phyloP scores from a whole-genome alignment of 2,797 vertebrate species.

The Delichon dasypus region DNA sequence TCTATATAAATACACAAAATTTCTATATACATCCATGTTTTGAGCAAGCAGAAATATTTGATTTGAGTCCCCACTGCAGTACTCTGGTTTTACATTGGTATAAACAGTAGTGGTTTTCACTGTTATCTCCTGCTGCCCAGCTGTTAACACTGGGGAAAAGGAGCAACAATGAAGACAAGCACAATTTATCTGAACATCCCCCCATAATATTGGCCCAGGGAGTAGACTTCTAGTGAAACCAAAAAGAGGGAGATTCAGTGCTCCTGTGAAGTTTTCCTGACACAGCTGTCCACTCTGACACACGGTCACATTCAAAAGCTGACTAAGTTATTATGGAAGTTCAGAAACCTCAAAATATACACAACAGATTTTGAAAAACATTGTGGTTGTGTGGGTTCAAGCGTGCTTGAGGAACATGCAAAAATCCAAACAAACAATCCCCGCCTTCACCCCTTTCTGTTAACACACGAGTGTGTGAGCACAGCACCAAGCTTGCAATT shows the following conservation, averaged over 20 bases:
- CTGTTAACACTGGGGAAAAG: not conserved
- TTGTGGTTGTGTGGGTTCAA: conserved; percentile 16
- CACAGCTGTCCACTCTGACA: not conserved
- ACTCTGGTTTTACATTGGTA: conserved; percentile 15
- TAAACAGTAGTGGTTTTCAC: conserved; percentile 38
- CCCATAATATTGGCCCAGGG: not conserved
- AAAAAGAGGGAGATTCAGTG: not conserved
- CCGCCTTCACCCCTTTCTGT: not conserved
- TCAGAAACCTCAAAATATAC: conserved; percentile 56
- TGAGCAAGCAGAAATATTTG: conserved; percentile 28
- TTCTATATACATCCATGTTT: conserved; percentile 24
- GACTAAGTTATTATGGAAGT: conserved; percentile 26
- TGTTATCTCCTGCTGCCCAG: conserved; percentile 25
- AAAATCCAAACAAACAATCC: conserved; percentile 49
- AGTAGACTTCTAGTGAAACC: not conserved
- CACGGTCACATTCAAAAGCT: not conserved
- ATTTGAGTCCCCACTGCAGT: conserved; percentile 19
- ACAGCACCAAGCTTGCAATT: not conserved
- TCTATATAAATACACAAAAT: conserved; percentile 5
- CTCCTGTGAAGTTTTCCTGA: not conserved
- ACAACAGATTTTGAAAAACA: conserved; percentile 27
- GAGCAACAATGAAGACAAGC: conserved; percentile 30
- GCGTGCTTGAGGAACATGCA: not conserved
- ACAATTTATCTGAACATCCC: not conserved
- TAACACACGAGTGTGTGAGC: not conserved